These are phyloP conservation scores for Dermochelys coriacea DNA, from an alignment of 2,797 vertebrate species.

Conservation along the genomic window DNA sequence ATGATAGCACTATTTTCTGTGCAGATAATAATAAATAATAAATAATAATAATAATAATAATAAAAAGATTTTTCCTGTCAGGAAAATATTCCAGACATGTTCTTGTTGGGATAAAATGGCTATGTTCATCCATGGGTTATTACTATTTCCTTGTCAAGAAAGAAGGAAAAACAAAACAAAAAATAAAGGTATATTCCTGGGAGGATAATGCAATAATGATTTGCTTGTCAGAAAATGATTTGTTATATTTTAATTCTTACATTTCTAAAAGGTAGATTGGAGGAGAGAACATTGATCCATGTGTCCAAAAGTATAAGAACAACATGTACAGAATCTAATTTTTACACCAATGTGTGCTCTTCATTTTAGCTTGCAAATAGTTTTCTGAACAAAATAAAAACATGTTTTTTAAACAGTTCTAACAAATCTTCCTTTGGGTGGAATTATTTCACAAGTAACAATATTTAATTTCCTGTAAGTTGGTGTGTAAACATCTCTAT, in stretches of 20 bases:
- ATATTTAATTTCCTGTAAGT: not conserved
- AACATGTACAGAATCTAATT: not conserved
- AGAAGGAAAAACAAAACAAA: not conserved
- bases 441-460: conserved; percentile 3
- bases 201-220: not conserved
- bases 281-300: conserved; percentile 11
- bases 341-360: not conserved
- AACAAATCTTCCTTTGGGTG: not conserved
- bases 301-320: not conserved
- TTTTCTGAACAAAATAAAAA: not conserved
- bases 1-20: not conserved
- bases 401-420: not conserved
- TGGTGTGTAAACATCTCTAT: not conserved
- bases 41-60: not conserved
- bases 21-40: not conserved
- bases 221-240: not conserved
- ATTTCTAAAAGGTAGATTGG: conserved; percentile 8
- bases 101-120: not conserved
- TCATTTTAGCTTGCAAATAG: not conserved
- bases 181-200: not conserved
- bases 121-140: not conserved
- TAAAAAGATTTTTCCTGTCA: not conserved
- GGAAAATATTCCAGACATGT: not conserved
- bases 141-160: not conserved
- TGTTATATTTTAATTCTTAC: not conserved